Conservation (phyloP, 2,888 invertebrate species). For the Mimachlamys varia region DNA sequence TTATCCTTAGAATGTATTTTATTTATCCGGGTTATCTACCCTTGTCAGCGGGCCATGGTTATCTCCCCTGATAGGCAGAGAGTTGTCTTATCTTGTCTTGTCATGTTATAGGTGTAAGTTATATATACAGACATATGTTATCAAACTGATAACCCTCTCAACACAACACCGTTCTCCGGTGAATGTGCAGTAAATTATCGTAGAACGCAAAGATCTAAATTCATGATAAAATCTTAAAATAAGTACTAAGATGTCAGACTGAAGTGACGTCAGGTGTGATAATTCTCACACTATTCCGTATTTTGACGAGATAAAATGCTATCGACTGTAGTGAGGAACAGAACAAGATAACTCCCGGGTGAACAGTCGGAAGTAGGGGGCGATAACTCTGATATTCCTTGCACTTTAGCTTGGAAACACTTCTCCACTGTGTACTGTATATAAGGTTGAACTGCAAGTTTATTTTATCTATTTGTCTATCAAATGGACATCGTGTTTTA, state of each 20-base stretch:
- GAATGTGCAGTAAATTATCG: neutral
- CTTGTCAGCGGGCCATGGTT: neutral
- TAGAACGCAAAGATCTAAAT: neutral
- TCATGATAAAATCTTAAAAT: neutral
- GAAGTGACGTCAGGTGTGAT: neutral
- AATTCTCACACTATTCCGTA: neutral
- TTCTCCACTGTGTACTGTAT: too few species aligned
- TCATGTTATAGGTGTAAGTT: neutral
- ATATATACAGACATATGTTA: neutral
- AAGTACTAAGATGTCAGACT: neutral
- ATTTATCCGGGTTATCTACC: neutral
- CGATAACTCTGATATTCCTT: neutral
- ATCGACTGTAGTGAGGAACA: neutral
- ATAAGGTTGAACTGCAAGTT: too few species aligned
- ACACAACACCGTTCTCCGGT: neutral
- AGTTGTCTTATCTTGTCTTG: conserved; percentile 15
- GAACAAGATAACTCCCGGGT: neutral
- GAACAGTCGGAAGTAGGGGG: neutral
- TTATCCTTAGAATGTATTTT: neutral
- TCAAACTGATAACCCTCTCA: neutral
- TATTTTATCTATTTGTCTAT: too few species aligned
- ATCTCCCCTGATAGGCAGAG: neutral
- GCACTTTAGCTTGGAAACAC: neutral
- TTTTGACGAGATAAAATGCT: neutral
- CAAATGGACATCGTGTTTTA: too few species aligned